Percentiles rank a stretch among this genome's conserved stretches.
Evolutionary conservation across 2,113 vertebrate species (phyloP).

Genomic region (Chitala chitala): DNA sequence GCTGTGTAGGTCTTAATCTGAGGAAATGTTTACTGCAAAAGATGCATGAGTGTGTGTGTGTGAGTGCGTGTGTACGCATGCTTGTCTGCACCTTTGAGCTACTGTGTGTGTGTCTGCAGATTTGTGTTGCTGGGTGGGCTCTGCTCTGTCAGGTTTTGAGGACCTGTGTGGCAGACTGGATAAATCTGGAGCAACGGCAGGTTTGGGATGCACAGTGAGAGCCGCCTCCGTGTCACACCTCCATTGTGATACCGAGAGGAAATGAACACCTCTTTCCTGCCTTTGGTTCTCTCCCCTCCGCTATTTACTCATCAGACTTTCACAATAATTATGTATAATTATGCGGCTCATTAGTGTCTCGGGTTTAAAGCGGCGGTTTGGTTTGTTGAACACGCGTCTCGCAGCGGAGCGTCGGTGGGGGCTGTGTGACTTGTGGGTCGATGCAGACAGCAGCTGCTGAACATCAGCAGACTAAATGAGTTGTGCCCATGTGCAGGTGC

Average conservation of each 20-base stretch:
- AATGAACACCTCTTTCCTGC: not conserved
- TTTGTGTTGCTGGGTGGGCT: conserved; percentile 6
- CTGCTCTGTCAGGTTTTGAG: not conserved
- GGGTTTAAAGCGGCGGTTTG: not conserved
- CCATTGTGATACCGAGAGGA: not conserved
- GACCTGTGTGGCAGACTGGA: not conserved
- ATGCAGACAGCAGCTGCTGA: not conserved
- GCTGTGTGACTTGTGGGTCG: not conserved
- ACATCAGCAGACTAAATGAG: too few relatives aligned
- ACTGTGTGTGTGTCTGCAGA: not conserved
- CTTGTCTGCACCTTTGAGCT: not conserved
- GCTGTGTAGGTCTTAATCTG: not conserved
- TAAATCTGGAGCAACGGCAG: not conserved
- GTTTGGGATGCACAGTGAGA: not conserved
- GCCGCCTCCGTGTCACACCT: not conserved
- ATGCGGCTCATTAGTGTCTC: not conserved
- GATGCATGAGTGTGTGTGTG: not conserved
- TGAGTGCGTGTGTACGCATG: conserved; percentile 17
- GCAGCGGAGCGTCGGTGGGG: not conserved
- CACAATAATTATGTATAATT: not conserved
- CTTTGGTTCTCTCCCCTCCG: too few relatives aligned
- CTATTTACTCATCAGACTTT: not conserved
- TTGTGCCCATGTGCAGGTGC: too few relatives aligned
- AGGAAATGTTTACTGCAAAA: not conserved
- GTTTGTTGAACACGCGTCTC: not conserved